Conservation (phyloP, 2,797 vertebrate species). For the Furcifer pardalis region DNA sequence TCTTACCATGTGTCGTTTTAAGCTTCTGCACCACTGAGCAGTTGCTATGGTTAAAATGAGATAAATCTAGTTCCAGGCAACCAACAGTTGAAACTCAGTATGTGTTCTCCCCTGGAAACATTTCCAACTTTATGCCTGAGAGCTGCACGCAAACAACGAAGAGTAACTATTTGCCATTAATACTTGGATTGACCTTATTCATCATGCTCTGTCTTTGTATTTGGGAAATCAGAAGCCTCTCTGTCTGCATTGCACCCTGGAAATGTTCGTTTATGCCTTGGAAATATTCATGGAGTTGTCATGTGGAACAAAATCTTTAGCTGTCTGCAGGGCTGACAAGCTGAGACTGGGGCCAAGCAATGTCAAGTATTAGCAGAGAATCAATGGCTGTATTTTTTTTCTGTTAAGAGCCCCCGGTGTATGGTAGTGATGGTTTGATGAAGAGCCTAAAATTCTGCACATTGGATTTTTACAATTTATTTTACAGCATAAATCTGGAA, state of each 20-base stretch:
- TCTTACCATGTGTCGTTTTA: background rate
- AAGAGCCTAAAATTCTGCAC: background rate
- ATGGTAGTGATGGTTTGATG: background rate
- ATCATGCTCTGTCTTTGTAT: background rate
- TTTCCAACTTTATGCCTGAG: background rate
- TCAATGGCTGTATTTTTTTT: too few species aligned
- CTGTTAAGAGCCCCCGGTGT: background rate
- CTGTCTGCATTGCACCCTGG: background rate
- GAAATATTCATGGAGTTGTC: background rate
- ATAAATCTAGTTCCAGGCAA: constrained; percentile 16
- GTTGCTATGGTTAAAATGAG: constrained; percentile 32
- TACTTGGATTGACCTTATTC: constrained; percentile 29
- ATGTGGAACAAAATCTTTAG: background rate
- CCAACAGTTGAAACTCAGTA: background rate
- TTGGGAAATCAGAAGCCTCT: constrained; percentile 8
- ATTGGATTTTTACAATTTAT: too few species aligned
- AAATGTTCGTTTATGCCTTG: background rate
- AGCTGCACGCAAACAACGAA: constrained; percentile 10
- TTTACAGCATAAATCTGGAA: background rate
- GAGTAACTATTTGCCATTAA: constrained; percentile 9
- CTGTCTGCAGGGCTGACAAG: background rate
- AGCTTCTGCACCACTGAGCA: constrained; percentile 16
- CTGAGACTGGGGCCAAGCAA: background rate
- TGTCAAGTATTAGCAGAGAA: background rate
- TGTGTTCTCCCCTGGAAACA: background rate